Evolutionary conservation across 2,797 vertebrate genomes (phyloP).

Genomic region (Chelmon rostratus): DNA sequence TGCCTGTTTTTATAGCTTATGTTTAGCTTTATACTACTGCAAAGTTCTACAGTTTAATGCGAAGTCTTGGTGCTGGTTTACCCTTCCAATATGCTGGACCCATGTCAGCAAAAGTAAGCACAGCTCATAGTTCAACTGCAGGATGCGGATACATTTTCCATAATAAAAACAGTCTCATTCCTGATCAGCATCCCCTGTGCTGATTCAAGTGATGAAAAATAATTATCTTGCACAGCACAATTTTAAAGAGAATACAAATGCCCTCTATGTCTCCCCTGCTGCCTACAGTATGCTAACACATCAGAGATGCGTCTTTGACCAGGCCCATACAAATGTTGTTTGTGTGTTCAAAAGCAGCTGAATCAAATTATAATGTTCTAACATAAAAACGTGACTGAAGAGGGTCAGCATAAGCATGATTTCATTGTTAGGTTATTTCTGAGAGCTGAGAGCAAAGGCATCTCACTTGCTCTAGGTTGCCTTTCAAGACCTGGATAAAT

Average conservation of each 20-base stretch:
- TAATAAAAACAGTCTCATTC: slow-evolving; percentile 27
- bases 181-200: slow-evolving; percentile 21
- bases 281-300: slow-evolving; percentile 29
- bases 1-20: slow-evolving; percentile 12
- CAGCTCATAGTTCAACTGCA: not conserved
- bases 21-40: not conserved
- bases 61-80: not conserved
- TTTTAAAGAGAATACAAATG: slow-evolving; percentile 50
- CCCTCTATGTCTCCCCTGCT: slow-evolving; percentile 28
- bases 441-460: too few relatives aligned
- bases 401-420: not conserved
- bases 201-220: slow-evolving; percentile 45
- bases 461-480: not conserved
- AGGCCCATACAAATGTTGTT: slow-evolving; percentile 21
- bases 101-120: slow-evolving; percentile 20
- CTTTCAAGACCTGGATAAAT: too few relatives aligned
- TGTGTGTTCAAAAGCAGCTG: slow-evolving; percentile 22
- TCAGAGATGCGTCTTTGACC: slow-evolving; percentile 33
- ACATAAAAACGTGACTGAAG: slow-evolving; percentile 8
- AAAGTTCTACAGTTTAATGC: not conserved
- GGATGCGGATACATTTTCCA: slow-evolving; percentile 13
- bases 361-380: slow-evolving; percentile 27
- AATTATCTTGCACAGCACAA: slow-evolving; percentile 32
- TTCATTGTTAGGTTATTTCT: not conserved
- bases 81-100: not conserved